A percentile compares a stretch with the other conserved stretches of the same genome.
Evolutionary conservation across 92 coral and sea anemone species (phyloP).

Genomic region (Scolanthus callimorphus): DNA sequence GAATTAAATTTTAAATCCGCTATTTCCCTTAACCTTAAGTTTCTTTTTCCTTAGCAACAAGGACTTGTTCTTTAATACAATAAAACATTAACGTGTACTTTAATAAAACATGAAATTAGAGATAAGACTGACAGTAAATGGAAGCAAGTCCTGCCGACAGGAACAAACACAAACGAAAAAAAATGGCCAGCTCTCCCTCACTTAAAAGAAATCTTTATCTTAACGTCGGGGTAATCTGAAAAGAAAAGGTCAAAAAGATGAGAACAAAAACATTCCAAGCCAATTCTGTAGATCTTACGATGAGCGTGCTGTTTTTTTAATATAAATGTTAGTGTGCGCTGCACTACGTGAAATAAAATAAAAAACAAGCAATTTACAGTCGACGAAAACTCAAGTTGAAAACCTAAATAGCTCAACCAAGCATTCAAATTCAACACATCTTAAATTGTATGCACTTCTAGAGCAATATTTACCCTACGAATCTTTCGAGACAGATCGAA

Average conservation of each 20-base stretch:
- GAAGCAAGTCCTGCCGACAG: conserved; percentile 1
- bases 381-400: no score
- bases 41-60: no score
- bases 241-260: not conserved
- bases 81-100: no score
- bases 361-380: not conserved
- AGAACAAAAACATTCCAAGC: no score
- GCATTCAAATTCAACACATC: conserved; percentile 44
- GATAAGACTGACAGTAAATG: not conserved
- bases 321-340: no score
- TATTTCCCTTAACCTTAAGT: no score
- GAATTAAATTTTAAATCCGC: no score
- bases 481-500: conserved; percentile 52
- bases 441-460: conserved; percentile 39
- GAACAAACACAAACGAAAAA: conserved; percentile 2
- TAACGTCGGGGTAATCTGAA: not conserved
- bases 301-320: no score
- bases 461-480: conserved; percentile 56
- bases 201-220: not conserved
- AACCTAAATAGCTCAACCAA: conserved; percentile 28
- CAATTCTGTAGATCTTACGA: no score
- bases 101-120: no score
- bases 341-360: no score
- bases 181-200: not conserved
- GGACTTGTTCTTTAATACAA: no score